phyloP scores from a whole-genome alignment of 2,888 invertebrate genomes.

The Eilema depressum region DNA sequence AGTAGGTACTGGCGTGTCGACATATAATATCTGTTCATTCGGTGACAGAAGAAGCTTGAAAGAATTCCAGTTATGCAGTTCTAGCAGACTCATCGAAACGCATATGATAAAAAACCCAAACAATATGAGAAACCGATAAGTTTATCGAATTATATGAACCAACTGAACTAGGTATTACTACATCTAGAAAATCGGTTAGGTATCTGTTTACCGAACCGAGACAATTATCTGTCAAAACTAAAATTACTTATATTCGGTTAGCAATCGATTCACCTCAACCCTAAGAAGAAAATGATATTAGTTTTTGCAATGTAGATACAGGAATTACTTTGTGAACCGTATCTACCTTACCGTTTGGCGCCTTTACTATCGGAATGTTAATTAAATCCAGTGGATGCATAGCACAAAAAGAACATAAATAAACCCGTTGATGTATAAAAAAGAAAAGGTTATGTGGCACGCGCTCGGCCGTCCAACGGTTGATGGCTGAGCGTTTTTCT shows the following conservation, averaged over 20 bases:
- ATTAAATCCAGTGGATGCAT: slow-evolving; percentile 50
- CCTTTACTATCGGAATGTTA: slow-evolving; percentile 56
- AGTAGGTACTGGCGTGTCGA: no score
- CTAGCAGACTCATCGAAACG: neutral
- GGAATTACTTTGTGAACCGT: slow-evolving; percentile 16
- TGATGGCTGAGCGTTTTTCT: slow-evolving; percentile 15
- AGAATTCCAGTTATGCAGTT: neutral
- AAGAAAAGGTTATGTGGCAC: slow-evolving; percentile 77
- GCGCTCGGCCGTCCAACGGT: slow-evolving; percentile 57
- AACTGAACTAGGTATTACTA: neutral
- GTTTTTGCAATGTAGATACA: slow-evolving; percentile 21
- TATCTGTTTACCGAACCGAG: neutral
- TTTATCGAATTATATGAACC: neutral
- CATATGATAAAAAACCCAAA: neutral
- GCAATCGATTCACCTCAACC: neutral
- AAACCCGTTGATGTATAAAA: slow-evolving; percentile 67
- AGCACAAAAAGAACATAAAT: slow-evolving; percentile 58
- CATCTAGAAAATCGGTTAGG: neutral
- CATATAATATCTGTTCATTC: no score
- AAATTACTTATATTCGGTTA: neutral
- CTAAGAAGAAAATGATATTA: slow-evolving; percentile 24
- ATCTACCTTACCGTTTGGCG: slow-evolving; percentile 37
- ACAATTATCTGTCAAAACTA: neutral
- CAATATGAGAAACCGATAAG: neutral
- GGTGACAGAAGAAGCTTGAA: no score